phyloP scores from a whole-genome alignment of 2,888 invertebrate species.

The Cosmorhoe ocellata region DNA sequence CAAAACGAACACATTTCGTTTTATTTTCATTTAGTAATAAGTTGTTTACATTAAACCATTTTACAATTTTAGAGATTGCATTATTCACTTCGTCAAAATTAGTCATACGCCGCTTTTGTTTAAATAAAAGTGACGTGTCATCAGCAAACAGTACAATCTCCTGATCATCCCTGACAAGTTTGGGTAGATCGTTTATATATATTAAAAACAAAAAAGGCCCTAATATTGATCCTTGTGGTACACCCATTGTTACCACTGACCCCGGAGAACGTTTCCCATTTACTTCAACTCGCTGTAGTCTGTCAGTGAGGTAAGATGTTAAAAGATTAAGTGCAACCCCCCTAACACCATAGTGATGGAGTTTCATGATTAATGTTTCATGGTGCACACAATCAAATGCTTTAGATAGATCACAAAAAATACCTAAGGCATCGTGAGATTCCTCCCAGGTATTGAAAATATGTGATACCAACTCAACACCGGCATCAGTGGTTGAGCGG shows the following conservation, averaged over 20 bases:
- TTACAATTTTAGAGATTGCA: not conserved
- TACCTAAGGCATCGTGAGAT: not conserved
- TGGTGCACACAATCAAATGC: not conserved
- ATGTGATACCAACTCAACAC: too few species aligned
- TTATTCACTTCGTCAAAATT: too few species aligned
- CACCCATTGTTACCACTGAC: not conserved
- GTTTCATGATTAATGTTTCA: not conserved
- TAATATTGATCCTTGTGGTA: not conserved
- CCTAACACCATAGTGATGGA: not conserved
- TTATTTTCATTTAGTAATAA: not conserved
- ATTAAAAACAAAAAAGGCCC: not conserved
- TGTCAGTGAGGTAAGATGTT: not conserved
- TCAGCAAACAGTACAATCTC: not conserved
- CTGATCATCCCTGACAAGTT: not conserved
- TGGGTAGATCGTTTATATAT: not conserved
- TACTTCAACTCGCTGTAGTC: not conserved
- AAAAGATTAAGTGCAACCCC: not conserved
- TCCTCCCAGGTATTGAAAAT: too few species aligned
- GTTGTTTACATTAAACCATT: not conserved
- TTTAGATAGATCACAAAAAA: not conserved
- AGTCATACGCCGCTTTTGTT: too few species aligned
- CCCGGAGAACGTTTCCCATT: not conserved
- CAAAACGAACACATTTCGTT: not conserved
- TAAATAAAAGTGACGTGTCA: too few species aligned
- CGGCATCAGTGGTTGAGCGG: too few species aligned